These are phyloP conservation scores for Hydrolagus colliei DNA, from an alignment of 2,797 vertebrate genomes.

Conservation along the genomic window DNA sequence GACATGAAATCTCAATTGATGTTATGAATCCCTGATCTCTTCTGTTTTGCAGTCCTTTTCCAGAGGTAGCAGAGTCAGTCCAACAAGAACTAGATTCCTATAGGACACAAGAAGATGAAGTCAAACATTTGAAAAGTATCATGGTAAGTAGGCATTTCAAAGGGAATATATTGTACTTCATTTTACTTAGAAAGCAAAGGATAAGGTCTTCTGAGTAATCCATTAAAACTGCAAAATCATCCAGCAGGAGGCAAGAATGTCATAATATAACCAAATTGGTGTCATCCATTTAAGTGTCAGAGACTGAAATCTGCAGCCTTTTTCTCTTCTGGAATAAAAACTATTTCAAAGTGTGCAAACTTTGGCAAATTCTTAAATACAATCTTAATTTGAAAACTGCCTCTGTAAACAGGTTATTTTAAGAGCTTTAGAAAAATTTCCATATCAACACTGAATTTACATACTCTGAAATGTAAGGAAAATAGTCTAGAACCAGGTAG, in stretches of 20 bases:
- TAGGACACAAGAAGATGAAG: slow-evolving; percentile 92
- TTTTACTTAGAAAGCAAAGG: too few species aligned
- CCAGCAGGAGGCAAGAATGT: not conserved
- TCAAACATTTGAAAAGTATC: slow-evolving; percentile 91
- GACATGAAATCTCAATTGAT: not conserved
- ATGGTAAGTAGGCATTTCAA: slow-evolving; percentile 64
- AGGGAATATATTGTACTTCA: too few species aligned
- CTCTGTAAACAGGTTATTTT: too few species aligned
- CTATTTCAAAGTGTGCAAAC: too few species aligned
- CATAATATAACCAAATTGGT: not conserved
- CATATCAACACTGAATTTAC: too few species aligned
- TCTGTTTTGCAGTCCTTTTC: slow-evolving; percentile 75
- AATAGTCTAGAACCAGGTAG: too few species aligned
- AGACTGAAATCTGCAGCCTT: not conserved
- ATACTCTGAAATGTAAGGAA: too few species aligned
- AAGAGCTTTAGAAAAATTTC: too few species aligned
- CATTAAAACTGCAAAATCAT: not conserved
- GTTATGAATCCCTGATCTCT: slow-evolving; percentile 38
- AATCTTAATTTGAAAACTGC: too few species aligned
- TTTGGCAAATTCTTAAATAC: too few species aligned
- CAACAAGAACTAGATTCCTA: slow-evolving; percentile 90
- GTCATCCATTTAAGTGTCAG: not conserved
- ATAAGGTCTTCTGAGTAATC: too few species aligned
- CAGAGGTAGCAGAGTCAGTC: slow-evolving; percentile 92
- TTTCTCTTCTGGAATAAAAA: not conserved